Conservation (phyloP, 2,888 invertebrate species). For the Erannis defoliaria region DNA sequence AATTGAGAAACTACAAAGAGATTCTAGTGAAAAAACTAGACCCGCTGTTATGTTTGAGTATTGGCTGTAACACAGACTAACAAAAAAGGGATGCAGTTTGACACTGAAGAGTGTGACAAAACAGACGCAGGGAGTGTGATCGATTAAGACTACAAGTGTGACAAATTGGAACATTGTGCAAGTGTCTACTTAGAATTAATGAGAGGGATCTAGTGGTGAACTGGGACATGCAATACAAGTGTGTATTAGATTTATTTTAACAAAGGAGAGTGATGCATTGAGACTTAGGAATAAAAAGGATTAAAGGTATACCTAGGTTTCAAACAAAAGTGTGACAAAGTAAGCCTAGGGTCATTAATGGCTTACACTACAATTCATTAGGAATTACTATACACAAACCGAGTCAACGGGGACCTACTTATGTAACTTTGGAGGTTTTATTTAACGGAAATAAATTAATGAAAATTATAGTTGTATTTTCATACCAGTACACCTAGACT, state of each 20-base stretch:
- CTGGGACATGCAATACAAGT: not conserved
- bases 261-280: constrained; percentile 8
- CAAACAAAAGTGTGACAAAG: not conserved
- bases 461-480: not conserved
- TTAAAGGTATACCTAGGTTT: not conserved
- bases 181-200: not conserved
- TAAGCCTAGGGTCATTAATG: not conserved
- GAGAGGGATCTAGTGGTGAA: not conserved
- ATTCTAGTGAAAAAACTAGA: not conserved
- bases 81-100: no score
- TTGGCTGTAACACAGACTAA: no score
- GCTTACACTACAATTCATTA: not conserved
- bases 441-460: not conserved
- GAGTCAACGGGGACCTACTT: not conserved
- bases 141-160: not conserved
- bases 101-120: not conserved
- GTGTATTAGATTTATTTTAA: constrained; percentile 3
- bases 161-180: not conserved
- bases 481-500: not conserved
- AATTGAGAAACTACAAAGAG: no score
- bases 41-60: not conserved
- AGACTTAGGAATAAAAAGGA: constrained; percentile 1
- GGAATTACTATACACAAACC: not conserved
- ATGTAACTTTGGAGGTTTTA: not conserved
- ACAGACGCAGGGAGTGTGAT: not conserved